phyloP scores from a whole-genome alignment of 2,797 vertebrate species.

The Poeciliopsis gracilis region DNA sequence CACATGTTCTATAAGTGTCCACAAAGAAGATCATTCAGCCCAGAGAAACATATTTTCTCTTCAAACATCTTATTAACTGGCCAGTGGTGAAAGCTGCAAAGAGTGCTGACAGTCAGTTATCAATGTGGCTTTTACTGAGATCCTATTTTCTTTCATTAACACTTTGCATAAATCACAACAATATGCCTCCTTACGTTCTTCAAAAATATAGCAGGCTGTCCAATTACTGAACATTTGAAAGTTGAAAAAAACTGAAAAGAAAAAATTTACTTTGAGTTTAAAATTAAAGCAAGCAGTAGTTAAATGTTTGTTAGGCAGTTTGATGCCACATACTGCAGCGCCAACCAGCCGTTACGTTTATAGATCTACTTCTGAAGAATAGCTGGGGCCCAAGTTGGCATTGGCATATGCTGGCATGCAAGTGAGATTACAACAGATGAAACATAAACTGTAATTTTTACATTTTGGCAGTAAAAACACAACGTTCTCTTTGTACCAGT shows the following conservation, averaged over 20 bases:
- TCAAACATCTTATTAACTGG: constrained; percentile 38
- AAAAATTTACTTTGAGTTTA: constrained; percentile 5
- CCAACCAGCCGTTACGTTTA: constrained; percentile 8
- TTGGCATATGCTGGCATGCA: constrained; percentile 23
- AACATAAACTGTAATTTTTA: constrained; percentile 33
- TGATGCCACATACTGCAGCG: constrained; percentile 20
- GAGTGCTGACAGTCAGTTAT: constrained; percentile 1
- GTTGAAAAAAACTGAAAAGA: constrained; percentile 1
- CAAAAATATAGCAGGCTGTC: no score
- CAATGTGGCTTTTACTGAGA: constrained; percentile 21
- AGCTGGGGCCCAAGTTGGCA: constrained; percentile 21
- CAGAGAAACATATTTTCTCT: constrained; percentile 30
- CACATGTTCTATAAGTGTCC: constrained; percentile 56
- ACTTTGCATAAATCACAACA: constrained; percentile 20
- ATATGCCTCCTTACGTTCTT: background rate
- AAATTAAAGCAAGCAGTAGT: background rate
- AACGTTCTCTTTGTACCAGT: constrained; percentile 19
- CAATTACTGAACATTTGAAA: background rate
- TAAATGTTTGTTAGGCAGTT: background rate
- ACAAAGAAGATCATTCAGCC: constrained; percentile 65
- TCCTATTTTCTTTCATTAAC: constrained; percentile 48
- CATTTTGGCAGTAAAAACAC: constrained; percentile 29
- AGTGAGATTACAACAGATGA: constrained; percentile 26
- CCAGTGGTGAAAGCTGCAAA: background rate
- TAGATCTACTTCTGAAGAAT: constrained; percentile 18